A percentile compares a stretch with the other conserved stretches of the same genome.
Evolutionary conservation across 2,797 vertebrate species (phyloP).

Genomic region (Coendou prehensilis): DNA sequence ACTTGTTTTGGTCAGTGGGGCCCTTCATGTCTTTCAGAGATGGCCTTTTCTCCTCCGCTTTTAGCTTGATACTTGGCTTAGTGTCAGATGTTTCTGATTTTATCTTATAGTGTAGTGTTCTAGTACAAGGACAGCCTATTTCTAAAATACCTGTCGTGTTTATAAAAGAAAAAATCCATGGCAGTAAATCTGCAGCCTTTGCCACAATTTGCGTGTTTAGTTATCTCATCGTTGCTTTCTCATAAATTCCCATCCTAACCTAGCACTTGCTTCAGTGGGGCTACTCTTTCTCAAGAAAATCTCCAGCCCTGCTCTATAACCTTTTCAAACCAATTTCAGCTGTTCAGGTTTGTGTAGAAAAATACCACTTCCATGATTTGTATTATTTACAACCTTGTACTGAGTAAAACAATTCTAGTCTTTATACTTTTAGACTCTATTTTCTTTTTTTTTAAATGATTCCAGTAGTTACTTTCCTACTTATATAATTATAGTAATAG

Average conservation of each 20-base stretch:
- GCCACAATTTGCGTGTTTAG: background rate
- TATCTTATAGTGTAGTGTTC: background rate
- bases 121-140: background rate
- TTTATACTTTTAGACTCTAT: background rate
- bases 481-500: background rate
- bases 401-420: conserved; percentile 60
- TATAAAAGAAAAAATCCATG: conserved; percentile 4
- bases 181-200: background rate
- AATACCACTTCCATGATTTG: background rate
- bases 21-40: background rate
- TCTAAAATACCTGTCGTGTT: conserved; percentile 45
- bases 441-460: background rate
- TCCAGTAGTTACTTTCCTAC: conserved; percentile 67
- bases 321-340: conserved; percentile 92
- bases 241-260: background rate
- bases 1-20: background rate
- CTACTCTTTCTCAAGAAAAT: conserved; percentile 87
- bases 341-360: conserved; percentile 93
- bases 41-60: background rate
- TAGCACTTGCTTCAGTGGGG: conserved; percentile 70
- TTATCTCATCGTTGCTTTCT: conserved; percentile 54
- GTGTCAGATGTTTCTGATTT: conserved; percentile 62
- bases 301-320: conserved; percentile 91
- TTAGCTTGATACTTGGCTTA: conserved; percentile 39
- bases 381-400: background rate